Evolutionary conservation across 2,797 vertebrate genomes (phyloP).

Genomic region (Manis javanica): DNA sequence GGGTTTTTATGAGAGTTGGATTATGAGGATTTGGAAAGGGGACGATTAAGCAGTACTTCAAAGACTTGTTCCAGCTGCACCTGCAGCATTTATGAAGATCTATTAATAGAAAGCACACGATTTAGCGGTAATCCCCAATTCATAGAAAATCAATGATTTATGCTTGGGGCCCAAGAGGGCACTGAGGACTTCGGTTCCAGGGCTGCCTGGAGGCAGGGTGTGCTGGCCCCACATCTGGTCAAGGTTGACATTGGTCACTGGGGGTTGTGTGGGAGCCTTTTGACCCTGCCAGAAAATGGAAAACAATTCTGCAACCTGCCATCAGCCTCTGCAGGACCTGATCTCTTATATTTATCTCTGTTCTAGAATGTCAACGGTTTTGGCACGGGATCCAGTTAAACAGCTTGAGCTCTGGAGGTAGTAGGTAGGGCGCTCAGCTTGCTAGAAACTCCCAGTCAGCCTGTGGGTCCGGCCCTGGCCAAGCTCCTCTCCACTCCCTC

Average conservation of each 20-base stretch:
- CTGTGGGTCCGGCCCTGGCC: fast-evolving
- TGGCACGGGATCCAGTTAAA: background rate
- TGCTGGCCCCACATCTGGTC: conserved; percentile 85
- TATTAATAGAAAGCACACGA: conserved; percentile 84
- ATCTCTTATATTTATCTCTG: background rate
- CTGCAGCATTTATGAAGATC: conserved; percentile 86
- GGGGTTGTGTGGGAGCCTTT: conserved; percentile 72
- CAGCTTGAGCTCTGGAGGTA: background rate
- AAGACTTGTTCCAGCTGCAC: conserved; percentile 84
- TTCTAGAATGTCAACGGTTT: background rate
- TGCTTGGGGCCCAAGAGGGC: conserved; percentile 61
- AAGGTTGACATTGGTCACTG: conserved; percentile 81
- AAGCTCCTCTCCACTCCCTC: background rate
- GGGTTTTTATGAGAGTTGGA: conserved; percentile 87
- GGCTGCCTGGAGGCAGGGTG: conserved; percentile 75
- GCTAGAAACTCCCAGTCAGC: background rate
- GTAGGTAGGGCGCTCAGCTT: background rate
- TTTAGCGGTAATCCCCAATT: conserved; percentile 83
- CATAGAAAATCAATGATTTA: conserved; percentile 83
- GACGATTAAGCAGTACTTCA: conserved; percentile 87
- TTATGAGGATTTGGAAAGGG: conserved; percentile 87
- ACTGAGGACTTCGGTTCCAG: conserved; percentile 74
- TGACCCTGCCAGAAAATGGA: conserved; percentile 69
- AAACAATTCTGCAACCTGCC: conserved; percentile 73
- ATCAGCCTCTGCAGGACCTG: conserved; percentile 58